Evolutionary conservation across 2,113 vertebrate species (phyloP), one percentile per base, ranked within the genome.

Genomic region (Albula goreensis): DNA sequence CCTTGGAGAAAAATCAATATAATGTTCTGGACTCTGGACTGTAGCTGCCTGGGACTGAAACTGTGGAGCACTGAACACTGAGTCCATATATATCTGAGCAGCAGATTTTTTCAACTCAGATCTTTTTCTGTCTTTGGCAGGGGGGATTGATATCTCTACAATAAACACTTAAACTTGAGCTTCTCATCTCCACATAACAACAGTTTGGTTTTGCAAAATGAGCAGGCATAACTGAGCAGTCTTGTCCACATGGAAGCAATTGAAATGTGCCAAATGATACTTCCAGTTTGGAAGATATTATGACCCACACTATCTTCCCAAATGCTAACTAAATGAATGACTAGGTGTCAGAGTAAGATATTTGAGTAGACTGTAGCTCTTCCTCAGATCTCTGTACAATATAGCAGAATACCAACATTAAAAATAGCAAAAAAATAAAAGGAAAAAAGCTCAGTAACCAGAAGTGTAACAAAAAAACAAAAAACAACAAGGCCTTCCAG

Each of bases 1-100:
- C 88, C 85, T 89, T 87, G 89, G 89, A 91, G 88, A 86, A 84
- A 86, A 86, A 88, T 92, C 90, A 85, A 77, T 88, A 86, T 86
- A 90, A 85, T 89, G 88, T 56, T 50, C 8, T 22, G 70, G 66
- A 88, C 87, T 85, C 83, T 78, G 89, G 85, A 86, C 80, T 87
- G 70, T 88, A 87, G 53, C 53, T 9, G 53, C 3, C 19, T 4
- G 63, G 19, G 17, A 22, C 19, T 22, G 19, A n/a, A 74, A 70
- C 19, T n/a, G 17, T 70, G 70, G 3, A 25, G n/a, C 70, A 90
- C 90, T 56, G 82, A 50, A 86, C 82, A 50, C 51, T 52, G 50
- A 22, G 50, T 79, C 83, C 56, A 31, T 12, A 85, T 81, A 86
- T 77, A 88, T 88, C 80, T 31, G 60, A 82, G 77, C 80, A 22